Evolutionary conservation across 2,113 vertebrate species (phyloP).

Genomic region (Strix uralensis): DNA sequence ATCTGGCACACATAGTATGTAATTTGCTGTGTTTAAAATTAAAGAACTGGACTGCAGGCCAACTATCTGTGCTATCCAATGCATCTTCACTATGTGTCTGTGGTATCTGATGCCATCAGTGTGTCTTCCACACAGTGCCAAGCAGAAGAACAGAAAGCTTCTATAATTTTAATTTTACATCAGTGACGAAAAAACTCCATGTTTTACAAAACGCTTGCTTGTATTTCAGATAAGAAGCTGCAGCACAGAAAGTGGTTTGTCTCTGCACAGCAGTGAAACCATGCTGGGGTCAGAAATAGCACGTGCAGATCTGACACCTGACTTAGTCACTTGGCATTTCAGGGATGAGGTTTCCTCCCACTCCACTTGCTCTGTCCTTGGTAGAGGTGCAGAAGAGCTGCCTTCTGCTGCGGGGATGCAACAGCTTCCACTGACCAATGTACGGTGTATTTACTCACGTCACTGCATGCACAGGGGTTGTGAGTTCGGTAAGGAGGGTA

Average conservation of each 20-base stretch:
- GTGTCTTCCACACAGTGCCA: neutral
- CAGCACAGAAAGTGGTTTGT: neutral
- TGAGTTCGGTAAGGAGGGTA: neutral
- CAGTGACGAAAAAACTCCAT: neutral
- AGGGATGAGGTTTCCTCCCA: neutral
- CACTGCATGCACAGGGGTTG: neutral
- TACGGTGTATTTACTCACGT: neutral
- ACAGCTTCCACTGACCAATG: neutral
- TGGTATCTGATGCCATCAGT: neutral
- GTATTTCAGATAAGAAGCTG: neutral
- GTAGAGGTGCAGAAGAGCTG: neutral
- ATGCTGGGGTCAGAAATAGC: neutral
- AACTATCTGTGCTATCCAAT: neutral
- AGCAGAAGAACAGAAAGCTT: neutral
- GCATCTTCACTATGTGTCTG: neutral
- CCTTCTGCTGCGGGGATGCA: accelerated
- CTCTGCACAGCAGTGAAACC: neutral
- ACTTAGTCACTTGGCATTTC: neutral
- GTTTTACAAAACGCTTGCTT: neutral
- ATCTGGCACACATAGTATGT: neutral
- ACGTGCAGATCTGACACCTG: neutral
- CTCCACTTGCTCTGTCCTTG: neutral
- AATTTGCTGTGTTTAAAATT: neutral
- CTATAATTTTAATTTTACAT: neutral
- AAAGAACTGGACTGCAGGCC: neutral